phyloP scores from a whole-genome alignment of 1,140 invertebrate genomes.

The Scaptomyza hsui region DNA sequence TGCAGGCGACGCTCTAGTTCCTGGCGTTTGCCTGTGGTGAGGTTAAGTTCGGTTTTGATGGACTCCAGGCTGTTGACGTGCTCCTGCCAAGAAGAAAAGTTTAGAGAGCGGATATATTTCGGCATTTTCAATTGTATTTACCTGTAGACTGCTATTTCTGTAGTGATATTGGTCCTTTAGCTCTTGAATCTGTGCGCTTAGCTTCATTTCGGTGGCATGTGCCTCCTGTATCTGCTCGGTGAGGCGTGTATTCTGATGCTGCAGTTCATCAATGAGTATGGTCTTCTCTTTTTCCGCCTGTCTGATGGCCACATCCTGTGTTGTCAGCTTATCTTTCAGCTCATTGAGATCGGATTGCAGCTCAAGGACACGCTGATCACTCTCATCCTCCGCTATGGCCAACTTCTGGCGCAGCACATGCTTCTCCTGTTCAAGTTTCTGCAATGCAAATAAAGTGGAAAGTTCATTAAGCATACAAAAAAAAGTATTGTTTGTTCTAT shows the following conservation, averaged over 20 bases:
- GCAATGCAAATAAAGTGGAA: conserved; percentile 78
- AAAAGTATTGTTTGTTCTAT: conserved; percentile 66
- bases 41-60: conserved; percentile 93
- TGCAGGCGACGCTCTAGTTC: conserved; percentile 93
- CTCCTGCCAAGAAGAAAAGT: conserved; percentile 85
- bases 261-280: conserved; percentile 92
- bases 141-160: conserved; percentile 90
- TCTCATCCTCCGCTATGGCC: conserved; percentile 93
- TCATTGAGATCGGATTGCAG: conserved; percentile 93
- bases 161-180: conserved; percentile 93
- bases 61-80: conserved; percentile 95
- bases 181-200: conserved; percentile 91
- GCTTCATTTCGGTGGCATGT: conserved; percentile 91
- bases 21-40: conserved; percentile 92
- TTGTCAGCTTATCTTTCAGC: conserved; percentile 88
- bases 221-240: conserved; percentile 94
- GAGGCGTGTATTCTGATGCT: conserved; percentile 94
- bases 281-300: conserved; percentile 92
- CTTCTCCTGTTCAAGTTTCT: conserved; percentile 97
- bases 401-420: conserved; percentile 93
- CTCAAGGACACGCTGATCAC: conserved; percentile 93
- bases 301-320: conserved; percentile 85
- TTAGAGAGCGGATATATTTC: conserved; percentile 13
- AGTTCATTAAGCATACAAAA: conserved; percentile 58
- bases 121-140: conserved; percentile 33